Base-by-base conservation (phyloP, 1,140 invertebrate genomes). In the Trichonephila clavipes region DNA sequence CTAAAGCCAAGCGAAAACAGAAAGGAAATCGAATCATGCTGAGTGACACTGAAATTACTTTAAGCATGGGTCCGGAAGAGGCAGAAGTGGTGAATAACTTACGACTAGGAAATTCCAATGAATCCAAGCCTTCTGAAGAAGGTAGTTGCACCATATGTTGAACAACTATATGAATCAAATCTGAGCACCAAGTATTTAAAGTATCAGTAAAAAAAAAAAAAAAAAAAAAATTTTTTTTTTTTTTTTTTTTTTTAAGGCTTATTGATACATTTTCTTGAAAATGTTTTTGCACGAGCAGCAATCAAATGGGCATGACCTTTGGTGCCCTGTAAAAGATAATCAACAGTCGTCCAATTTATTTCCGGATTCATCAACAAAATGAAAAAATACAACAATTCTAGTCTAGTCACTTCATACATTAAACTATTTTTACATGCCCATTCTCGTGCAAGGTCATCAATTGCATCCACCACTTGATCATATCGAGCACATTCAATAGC, bases 371-470 rank as follows among this genome's bases (percentile, higher is more conserved):
- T 8, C 12, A 92, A 3, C 61, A 83, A 18, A 7, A 66, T 58
- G 40, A 64, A 92, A 28, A 92, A 85, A 21, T 85, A 83, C 2
- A 92, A n/a, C 81, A 92, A 28, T 66, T 92, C 90, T 12, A 85
- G 18, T 1, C 81, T 19, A 5, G 90, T 92, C 51, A 92, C 66
- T 51, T 85, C 66, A 34, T 28, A 85, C 58, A 66, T 24, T 24
- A 28, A 40, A 0, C 28, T 64, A 8, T 64, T 24, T 21, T 4
- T 44, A 4, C 62, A 59, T 16, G 12, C 34, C 28, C 59, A 92
- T 44, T 92, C 59, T 21, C 2, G 6, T 4, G 90, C 90, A 0
- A 85, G 0, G 2, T 85, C 16, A 1, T 92, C 62, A 21, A 92
- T n/a, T 6, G 3, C 51, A 16, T 85, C 72, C 2, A 85, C 81